phyloP scores from a whole-genome alignment of 1,140 invertebrate genomes.

The Capitella teleta region DNA sequence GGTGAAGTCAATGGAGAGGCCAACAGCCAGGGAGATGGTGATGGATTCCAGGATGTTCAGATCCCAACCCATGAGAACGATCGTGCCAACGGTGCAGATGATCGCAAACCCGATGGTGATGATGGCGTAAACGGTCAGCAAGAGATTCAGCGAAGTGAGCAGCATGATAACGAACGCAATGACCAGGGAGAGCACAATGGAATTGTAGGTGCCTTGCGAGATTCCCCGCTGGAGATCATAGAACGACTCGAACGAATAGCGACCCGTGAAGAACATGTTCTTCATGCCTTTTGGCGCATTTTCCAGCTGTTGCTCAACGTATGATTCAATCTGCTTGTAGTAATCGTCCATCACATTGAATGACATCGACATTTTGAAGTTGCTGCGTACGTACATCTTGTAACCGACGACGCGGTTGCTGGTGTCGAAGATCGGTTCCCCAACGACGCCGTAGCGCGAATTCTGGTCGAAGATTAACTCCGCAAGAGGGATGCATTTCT shows the following conservation, averaged over 20 bases:
- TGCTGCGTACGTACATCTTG: constrained; percentile 83
- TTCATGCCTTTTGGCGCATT: background rate
- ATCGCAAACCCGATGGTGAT: constrained; percentile 76
- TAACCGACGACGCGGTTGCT: constrained; percentile 54
- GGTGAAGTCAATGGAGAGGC: constrained; percentile 92
- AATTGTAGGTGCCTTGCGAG: constrained; percentile 64
- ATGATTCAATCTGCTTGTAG: constrained; percentile 50
- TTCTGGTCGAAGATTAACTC: background rate
- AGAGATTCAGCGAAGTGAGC: constrained; percentile 68
- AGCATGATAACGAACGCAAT: constrained; percentile 68
- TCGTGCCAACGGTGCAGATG: constrained; percentile 66
- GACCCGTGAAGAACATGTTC: background rate
- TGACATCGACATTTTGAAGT: constrained; percentile 64
- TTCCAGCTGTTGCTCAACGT: constrained; percentile 24
- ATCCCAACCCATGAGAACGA: constrained; percentile 86
- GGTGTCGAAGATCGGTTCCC: constrained; percentile 69
- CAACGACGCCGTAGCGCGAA: constrained; percentile 47
- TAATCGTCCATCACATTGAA: constrained; percentile 70
- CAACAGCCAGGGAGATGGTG: constrained; percentile 84
- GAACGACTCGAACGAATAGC: constrained; percentile 46
- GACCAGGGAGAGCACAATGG: constrained; percentile 67
- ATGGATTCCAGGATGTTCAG: constrained; percentile 91
- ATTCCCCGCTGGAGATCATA: constrained; percentile 82
- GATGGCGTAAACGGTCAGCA: constrained; percentile 74
- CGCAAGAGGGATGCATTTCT: background rate